Conservation (phyloP, 1,140 invertebrate genomes). For the Anoplolepis gracilipes region DNA sequence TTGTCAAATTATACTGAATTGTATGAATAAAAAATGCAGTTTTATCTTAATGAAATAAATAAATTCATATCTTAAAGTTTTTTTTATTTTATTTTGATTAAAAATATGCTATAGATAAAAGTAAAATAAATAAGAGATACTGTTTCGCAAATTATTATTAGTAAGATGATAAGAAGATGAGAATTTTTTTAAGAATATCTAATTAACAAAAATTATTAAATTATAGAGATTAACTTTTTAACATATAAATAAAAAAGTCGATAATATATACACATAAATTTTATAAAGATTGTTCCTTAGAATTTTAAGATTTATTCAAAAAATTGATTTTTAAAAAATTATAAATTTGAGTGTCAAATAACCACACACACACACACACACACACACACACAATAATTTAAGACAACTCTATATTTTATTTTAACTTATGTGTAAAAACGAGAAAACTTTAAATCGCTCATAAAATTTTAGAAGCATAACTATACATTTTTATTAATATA, state of each 20-base stretch:
- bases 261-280: background rate
- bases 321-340: background rate
- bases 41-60: slow-evolving; percentile 6
- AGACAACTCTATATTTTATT: background rate
- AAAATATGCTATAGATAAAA: background rate
- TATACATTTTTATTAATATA: background rate
- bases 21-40: background rate
- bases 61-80: background rate
- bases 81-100: background rate
- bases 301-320: background rate
- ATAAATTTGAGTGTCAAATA: background rate
- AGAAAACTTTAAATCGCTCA: background rate
- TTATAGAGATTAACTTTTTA: too few species aligned
- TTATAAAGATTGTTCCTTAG: background rate
- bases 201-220: background rate
- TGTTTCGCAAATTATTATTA: background rate
- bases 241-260: background rate
- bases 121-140: background rate
- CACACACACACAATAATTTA: too few species aligned
- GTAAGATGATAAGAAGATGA: too few species aligned
- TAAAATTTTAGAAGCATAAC: background rate
- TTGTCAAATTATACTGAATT: background rate
- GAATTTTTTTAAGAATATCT: background rate
- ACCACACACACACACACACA: too few species aligned
- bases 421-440: background rate